These are phyloP conservation scores for Cyanoderma ruficeps DNA, from an alignment of 2,113 vertebrate species.

Conservation along the genomic window DNA sequence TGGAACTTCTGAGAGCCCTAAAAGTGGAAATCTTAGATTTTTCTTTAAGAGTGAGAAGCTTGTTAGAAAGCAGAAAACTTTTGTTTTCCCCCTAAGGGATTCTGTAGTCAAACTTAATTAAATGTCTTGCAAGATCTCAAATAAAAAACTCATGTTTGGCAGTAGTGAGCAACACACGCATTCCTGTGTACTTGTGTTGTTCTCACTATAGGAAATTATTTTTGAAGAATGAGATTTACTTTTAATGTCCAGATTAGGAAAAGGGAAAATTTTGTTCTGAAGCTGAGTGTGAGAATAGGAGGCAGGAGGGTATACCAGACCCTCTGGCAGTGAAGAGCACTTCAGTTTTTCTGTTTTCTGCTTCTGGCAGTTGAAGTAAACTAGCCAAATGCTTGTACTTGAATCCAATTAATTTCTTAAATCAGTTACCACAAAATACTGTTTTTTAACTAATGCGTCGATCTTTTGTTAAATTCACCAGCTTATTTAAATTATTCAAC, in stretches of 20 bases:
- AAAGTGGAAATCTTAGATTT: not conserved
- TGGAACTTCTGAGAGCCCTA: not conserved
- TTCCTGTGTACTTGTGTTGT: not conserved
- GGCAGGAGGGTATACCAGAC: not conserved
- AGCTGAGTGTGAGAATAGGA: not conserved
- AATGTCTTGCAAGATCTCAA: not conserved
- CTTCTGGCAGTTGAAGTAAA: slow-evolving; percentile 25
- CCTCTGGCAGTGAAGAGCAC: not conserved
- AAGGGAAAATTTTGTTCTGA: not conserved
- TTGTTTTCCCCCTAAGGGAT: not conserved
- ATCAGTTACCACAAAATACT: not conserved
- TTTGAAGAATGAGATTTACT: not conserved
- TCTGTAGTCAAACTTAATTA: not conserved
- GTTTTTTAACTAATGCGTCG: not conserved
- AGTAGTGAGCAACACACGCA: not conserved
- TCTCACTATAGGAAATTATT: not conserved
- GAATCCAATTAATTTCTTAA: slow-evolving; percentile 25
- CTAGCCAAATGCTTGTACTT: not conserved
- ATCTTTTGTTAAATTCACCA: slow-evolving; percentile 6
- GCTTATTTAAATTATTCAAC: not conserved
- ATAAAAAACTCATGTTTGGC: slow-evolving; percentile 27
- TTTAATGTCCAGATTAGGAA: not conserved
- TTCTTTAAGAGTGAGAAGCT: not conserved
- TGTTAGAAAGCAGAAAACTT: slow-evolving; percentile 45
- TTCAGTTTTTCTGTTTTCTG: not conserved